These are phyloP conservation scores for Euzophera pinguis DNA, from an alignment of 2,888 invertebrate genomes.

Conservation along the genomic window DNA sequence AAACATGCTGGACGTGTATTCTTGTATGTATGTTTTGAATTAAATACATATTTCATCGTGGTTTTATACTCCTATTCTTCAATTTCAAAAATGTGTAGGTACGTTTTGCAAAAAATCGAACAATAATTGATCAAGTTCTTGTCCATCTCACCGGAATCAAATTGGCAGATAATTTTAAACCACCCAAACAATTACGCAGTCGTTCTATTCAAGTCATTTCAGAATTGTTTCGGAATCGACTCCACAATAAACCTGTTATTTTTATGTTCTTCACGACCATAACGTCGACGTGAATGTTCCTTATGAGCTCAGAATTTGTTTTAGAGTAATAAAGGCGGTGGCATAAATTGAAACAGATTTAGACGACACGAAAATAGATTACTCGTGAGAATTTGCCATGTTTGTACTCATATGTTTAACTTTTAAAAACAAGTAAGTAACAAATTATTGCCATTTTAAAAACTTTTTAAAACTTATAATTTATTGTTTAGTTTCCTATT, in stretches of 20 bases:
- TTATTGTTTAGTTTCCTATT: no score
- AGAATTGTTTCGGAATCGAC: slow-evolving; percentile 43
- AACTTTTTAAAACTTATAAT: no score
- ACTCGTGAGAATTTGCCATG: slow-evolving; percentile 8
- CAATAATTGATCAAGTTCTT: no score
- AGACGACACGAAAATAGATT: slow-evolving; percentile 13
- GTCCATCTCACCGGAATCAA: no score
- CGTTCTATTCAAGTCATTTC: slow-evolving; percentile 18
- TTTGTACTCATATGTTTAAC: neutral
- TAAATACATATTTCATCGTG: no score
- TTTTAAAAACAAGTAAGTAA: neutral
- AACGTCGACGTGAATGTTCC: slow-evolving; percentile 33
- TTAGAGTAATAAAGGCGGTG: slow-evolving; percentile 36
- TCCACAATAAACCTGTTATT: slow-evolving; percentile 53
- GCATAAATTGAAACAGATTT: slow-evolving; percentile 19
- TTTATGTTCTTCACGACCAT: slow-evolving; percentile 44
- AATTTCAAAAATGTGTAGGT: no score
- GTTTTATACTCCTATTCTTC: no score
- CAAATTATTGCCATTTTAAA: no score
- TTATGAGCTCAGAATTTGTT: slow-evolving; percentile 45
- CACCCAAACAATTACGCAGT: slow-evolving; percentile 11
- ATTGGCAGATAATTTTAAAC: slow-evolving; percentile 6
- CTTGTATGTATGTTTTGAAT: no score
- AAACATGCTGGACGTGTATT: no score
- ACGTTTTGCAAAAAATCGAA: no score